Conservation (phyloP, 2,113 vertebrate species). For the Ceyx cyanopectus region DNA sequence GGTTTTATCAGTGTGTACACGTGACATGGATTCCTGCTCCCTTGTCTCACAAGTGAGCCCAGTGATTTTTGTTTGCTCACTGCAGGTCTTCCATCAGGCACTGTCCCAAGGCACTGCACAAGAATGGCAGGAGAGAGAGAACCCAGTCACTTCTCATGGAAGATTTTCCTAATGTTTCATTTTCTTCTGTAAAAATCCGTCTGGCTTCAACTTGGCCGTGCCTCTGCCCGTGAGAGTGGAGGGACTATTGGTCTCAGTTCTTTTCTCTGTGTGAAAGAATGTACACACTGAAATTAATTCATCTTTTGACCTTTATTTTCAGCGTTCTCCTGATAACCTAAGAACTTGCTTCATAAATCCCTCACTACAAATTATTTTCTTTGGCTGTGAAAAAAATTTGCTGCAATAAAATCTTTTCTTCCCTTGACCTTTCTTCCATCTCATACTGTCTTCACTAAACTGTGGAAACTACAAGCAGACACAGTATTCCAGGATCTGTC, state of each 20-base stretch:
- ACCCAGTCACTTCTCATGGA: not conserved
- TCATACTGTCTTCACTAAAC: not conserved
- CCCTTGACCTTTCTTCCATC: not conserved
- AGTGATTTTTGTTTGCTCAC: not conserved
- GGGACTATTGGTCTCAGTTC: not conserved
- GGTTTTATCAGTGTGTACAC: accelerated
- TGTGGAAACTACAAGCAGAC: not conserved
- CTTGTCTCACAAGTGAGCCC: not conserved
- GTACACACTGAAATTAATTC: not conserved
- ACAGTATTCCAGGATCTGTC: not conserved
- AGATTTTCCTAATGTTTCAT: slow-evolving; percentile 25
- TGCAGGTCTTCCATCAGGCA: not conserved
- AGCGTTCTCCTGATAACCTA: slow-evolving; percentile 38
- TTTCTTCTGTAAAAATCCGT: not conserved
- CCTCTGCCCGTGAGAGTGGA: not conserved
- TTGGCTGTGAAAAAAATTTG: not conserved
- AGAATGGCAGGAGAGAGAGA: not conserved
- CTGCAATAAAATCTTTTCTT: not conserved
- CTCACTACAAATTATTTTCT: slow-evolving; percentile 42
- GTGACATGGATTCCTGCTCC: not conserved
- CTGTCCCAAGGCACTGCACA: not conserved
- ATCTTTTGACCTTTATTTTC: slow-evolving; percentile 18
- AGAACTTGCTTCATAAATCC: slow-evolving; percentile 48
- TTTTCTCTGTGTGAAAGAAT: slow-evolving; percentile 28
- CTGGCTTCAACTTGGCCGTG: not conserved